These are phyloP conservation scores for Merluccius polli DNA, from an alignment of 2,797 vertebrate species.

Conservation along the genomic window DNA sequence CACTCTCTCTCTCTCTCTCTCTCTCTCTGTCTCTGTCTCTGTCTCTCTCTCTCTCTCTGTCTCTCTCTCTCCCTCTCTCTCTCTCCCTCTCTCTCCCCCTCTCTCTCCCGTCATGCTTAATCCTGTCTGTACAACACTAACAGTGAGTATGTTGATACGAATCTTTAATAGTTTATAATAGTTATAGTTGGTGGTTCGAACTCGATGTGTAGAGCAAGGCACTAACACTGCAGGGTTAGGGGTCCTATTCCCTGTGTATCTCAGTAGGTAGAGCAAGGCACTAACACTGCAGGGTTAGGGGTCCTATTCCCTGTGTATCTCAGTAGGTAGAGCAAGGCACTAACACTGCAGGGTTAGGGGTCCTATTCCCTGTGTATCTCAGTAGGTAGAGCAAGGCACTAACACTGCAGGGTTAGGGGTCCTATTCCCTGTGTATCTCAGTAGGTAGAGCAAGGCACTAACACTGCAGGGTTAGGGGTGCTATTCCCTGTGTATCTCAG, in stretches of 20 bases:
- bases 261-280: too few species aligned
- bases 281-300: too few species aligned
- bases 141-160: neutral
- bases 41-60: neutral
- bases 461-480: neutral
- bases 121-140: conserved; percentile 3
- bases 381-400: too few species aligned
- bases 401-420: too few species aligned
- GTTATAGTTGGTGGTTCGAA: neutral
- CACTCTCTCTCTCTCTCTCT: conserved; percentile 11
- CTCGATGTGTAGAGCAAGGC: neutral
- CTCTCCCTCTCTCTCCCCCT: conserved; percentile 26
- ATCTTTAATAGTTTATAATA: neutral
- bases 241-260: too few species aligned
- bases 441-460: neutral
- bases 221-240: neutral
- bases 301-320: neutral
- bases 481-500: neutral
- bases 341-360: too few species aligned
- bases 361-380: neutral
- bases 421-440: neutral
- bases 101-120: conserved; percentile 5
- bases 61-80: conserved; percentile 4
- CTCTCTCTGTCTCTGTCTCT: neutral
- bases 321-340: neutral